phyloP scores from a whole-genome alignment of 37 sponge, comb jelly and placozoan genomes.

The Petrosia ficiformis region DNA sequence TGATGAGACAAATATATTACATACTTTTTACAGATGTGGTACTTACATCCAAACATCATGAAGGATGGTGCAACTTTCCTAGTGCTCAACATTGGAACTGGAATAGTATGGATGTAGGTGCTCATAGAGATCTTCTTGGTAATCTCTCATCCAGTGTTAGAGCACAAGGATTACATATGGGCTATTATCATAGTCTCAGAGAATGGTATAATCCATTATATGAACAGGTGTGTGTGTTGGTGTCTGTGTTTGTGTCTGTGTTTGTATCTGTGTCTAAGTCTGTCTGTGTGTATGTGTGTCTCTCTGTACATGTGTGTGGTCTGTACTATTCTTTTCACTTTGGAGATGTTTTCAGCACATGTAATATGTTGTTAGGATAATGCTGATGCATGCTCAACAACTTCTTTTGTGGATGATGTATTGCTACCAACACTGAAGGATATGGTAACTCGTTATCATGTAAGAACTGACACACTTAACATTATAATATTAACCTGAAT shows the following conservation, averaged over 20 bases:
- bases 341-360: too few species aligned
- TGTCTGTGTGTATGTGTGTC: too few species aligned
- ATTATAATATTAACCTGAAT: not conserved
- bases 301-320: too few species aligned
- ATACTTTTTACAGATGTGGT: conserved; percentile 57
- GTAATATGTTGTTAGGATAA: conserved; percentile 28
- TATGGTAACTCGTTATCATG: conserved; percentile 54
- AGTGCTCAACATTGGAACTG: conserved; percentile 74
- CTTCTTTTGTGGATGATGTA: conserved; percentile 55
- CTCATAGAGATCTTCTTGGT: conserved; percentile 66
- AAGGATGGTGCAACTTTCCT: conserved; percentile 81
- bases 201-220: conserved; percentile 84
- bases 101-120: conserved; percentile 80
- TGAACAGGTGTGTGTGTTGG: conserved; percentile 16
- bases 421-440: conserved; percentile 63
- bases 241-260: too few species aligned
- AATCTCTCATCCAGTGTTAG: conserved; percentile 62
- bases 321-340: not conserved
- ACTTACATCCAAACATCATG: conserved; percentile 82
- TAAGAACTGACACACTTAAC: conserved; percentile 4
- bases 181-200: conserved; percentile 76
- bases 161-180: conserved; percentile 63
- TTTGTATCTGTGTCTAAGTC: too few species aligned
- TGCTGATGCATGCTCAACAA: conserved; percentile 45
- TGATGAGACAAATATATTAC: not conserved